These are phyloP conservation scores for Coremacera marginata DNA, from an alignment of 2,888 invertebrate species.

Conservation along the genomic window DNA sequence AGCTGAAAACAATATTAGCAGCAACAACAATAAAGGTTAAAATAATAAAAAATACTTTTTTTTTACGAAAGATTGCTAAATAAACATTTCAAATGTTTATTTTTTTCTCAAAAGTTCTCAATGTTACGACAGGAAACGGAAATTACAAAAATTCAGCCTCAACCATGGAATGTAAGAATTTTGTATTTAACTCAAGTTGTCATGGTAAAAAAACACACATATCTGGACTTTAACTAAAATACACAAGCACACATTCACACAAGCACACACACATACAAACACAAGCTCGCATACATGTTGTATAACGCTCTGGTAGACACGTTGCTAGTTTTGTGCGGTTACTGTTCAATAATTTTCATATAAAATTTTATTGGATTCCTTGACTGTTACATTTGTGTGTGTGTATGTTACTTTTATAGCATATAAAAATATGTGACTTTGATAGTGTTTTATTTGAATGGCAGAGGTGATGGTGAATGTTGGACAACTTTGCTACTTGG, in stretches of 20 bases:
- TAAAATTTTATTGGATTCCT: conserved; percentile 39
- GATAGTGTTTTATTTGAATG: neutral
- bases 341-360: conserved; percentile 39
- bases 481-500: conserved; percentile 24
- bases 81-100: conserved; percentile 25
- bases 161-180: neutral
- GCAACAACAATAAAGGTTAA: neutral
- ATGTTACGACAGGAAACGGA: conserved; percentile 30
- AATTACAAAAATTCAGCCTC: conserved; percentile 31
- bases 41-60: neutral
- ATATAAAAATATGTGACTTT: neutral
- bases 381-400: conserved; percentile 15
- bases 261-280: conserved; percentile 21
- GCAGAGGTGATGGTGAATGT: conserved; percentile 8
- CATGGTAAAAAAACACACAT: neutral
- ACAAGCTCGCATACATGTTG: neutral
- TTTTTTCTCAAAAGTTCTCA: neutral
- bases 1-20: neutral
- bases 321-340: conserved; percentile 29
- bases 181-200: conserved; percentile 19
- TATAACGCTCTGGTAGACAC: conserved; percentile 29
- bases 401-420: neutral
- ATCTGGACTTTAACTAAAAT: conserved; percentile 25
- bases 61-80: conserved; percentile 24
- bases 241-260: conserved; percentile 10